phyloP scores from a whole-genome alignment of 2,113 vertebrate species.

The Mobula hypostoma region DNA sequence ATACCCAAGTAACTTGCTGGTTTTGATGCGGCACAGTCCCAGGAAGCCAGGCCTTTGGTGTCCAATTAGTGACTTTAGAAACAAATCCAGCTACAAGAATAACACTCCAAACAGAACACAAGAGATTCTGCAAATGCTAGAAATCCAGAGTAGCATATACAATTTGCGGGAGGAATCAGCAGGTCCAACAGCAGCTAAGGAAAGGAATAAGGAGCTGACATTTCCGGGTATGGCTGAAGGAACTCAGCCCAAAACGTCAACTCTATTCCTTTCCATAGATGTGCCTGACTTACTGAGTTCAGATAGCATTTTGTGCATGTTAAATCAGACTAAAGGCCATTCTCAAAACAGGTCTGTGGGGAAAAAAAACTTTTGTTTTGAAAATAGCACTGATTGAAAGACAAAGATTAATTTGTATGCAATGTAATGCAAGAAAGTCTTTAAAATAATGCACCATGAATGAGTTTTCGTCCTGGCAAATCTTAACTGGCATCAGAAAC shows the following conservation, averaged over 20 bases:
- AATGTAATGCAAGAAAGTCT: not conserved
- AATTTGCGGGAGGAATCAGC: too few species aligned
- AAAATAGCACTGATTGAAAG: too few species aligned
- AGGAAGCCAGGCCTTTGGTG: not conserved
- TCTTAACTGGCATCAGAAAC: not conserved
- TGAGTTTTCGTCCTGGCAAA: not conserved
- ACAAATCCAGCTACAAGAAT: not conserved
- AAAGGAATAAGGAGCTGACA: too few species aligned
- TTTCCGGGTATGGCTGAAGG: too few species aligned
- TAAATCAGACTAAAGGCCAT: not conserved
- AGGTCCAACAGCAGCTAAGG: too few species aligned
- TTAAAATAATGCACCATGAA: not conserved
- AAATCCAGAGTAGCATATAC: too few species aligned
- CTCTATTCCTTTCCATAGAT: too few species aligned
- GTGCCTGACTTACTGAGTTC: too few species aligned
- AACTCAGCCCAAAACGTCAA: too few species aligned
- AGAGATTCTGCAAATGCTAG: too few species aligned
- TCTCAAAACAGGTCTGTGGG: not conserved
- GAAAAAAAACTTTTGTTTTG: not conserved
- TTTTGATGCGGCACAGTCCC: too few species aligned
- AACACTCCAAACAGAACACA: not conserved
- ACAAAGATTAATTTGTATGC: not conserved
- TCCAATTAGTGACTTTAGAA: not conserved
- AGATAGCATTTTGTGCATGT: too few species aligned
- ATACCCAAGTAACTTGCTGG: not conserved